phyloP scores from a whole-genome alignment of 2,888 invertebrate genomes.

The Formica aserva region DNA sequence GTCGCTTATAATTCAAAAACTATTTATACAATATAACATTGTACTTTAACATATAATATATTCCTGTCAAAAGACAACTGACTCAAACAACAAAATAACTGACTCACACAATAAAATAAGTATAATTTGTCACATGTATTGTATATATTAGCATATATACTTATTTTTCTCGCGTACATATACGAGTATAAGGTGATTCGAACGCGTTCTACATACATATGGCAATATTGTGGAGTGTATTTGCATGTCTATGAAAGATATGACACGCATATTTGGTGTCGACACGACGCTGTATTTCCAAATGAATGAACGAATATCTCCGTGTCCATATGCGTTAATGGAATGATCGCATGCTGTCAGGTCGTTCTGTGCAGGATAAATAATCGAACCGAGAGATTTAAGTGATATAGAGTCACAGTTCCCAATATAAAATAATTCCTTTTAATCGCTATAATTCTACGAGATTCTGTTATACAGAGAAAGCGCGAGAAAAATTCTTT shows the following conservation, averaged over 20 bases:
- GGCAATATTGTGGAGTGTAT: slow-evolving; percentile 3
- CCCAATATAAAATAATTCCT: slow-evolving; percentile 1
- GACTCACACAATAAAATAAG: neutral
- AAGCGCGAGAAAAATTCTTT: slow-evolving; percentile 22
- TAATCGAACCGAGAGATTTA: slow-evolving; percentile 6
- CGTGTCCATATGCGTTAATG: slow-evolving; percentile 23
- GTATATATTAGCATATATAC: neutral
- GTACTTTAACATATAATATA: neutral
- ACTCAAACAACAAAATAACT: neutral
- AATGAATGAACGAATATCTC: neutral
- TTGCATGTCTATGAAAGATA: slow-evolving; percentile 3
- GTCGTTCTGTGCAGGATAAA: slow-evolving; percentile 23
- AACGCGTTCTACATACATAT: slow-evolving; percentile 16
- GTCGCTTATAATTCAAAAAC: neutral
- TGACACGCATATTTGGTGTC: slow-evolving; percentile 18
- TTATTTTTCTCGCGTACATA: neutral
- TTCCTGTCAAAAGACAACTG: neutral
- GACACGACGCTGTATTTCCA: neutral
- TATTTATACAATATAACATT: neutral
- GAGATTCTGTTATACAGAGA: neutral
- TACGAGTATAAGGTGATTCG: neutral
- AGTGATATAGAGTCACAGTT: neutral
- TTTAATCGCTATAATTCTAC: neutral
- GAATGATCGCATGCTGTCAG: slow-evolving; percentile 15
- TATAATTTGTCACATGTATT: neutral